Evolutionary conservation across 2,888 invertebrate genomes (phyloP).

Genomic region (Lydus trimaculatus): DNA sequence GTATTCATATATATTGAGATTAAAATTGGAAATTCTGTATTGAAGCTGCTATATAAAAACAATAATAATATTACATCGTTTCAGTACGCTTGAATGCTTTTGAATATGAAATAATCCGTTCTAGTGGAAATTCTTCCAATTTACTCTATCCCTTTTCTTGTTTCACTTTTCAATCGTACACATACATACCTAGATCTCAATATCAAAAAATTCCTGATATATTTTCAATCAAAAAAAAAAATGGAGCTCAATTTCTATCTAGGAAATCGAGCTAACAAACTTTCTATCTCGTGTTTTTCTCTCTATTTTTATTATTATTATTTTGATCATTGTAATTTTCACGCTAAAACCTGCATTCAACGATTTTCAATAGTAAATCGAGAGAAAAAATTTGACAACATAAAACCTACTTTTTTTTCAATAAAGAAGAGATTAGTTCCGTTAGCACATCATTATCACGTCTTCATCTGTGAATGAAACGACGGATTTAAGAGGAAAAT

Average conservation of each 20-base stretch:
- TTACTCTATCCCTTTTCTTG: background rate
- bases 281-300: too few relatives aligned
- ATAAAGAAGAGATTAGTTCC: background rate
- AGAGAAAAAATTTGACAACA: background rate
- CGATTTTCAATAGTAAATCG: background rate
- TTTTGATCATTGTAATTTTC: too few relatives aligned
- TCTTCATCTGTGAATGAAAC: conserved; percentile 3
- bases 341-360: too few relatives aligned
- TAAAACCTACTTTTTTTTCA: background rate
- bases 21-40: conserved; percentile 5
- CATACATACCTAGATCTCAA: background rate
- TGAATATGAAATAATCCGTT: conserved; percentile 8
- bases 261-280: too few relatives aligned
- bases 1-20: background rate
- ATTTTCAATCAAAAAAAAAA: background rate
- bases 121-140: conserved; percentile 8
- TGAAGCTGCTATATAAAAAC: conserved; percentile 3
- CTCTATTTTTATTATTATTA: too few relatives aligned
- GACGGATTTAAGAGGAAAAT: background rate
- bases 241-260: background rate
- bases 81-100: background rate
- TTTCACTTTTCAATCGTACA: background rate
- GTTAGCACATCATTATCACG: conserved; percentile 6
- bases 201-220: background rate
- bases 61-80: conserved; percentile 9